Percentiles rank a stretch among this genome's conserved stretches.
Evolutionary conservation across 2,888 invertebrate genomes (phyloP).

Genomic region (Lithophane ornitopus): DNA sequence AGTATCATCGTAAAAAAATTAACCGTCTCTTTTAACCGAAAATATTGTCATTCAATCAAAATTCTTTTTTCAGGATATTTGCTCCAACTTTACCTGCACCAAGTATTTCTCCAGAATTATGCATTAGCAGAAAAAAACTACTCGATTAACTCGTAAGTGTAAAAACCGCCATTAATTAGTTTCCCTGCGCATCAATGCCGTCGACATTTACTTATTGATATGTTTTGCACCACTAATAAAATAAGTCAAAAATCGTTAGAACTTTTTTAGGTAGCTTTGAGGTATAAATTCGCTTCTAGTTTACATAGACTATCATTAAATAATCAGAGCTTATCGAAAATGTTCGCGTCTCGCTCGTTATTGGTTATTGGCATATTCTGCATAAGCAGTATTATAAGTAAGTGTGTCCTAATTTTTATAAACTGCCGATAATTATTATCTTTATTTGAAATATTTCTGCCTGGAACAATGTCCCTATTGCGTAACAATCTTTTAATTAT

Average conservation of each 20-base stretch:
- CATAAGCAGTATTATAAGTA: slow-evolving; percentile 30
- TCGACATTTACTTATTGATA: not conserved
- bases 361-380: slow-evolving; percentile 25
- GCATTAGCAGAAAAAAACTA: not conserved
- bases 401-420: slow-evolving; percentile 7
- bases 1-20: not conserved
- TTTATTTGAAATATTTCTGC: not conserved
- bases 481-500: no score
- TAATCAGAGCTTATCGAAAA: slow-evolving; percentile 13
- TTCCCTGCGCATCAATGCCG: not conserved
- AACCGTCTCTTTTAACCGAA: no score
- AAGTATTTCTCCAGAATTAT: not conserved
- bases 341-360: slow-evolving; percentile 16
- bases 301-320: slow-evolving; percentile 7
- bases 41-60: not conserved
- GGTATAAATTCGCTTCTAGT: slow-evolving; percentile 22
- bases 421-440: not conserved
- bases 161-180: not conserved
- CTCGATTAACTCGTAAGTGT: not conserved
- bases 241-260: not conserved
- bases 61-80: not conserved
- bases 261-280: slow-evolving; percentile 9
- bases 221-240: slow-evolving; percentile 10
- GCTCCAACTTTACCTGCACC: not conserved
- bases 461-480: not conserved